phyloP scores from a whole-genome alignment of 2,888 invertebrate genomes.

The Amphiduros pacificus region DNA sequence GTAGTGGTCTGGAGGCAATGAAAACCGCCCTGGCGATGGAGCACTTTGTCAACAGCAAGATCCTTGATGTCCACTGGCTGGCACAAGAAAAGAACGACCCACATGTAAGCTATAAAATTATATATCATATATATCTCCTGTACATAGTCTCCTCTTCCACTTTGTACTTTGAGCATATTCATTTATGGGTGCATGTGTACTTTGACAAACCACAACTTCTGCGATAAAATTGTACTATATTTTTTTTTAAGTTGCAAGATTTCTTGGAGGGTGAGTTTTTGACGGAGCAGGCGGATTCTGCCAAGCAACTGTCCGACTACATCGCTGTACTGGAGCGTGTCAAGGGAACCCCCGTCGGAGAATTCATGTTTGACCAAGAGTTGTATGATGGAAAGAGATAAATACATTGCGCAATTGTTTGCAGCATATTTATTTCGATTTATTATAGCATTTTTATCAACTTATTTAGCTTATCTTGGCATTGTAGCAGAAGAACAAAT shows the following conservation, averaged over 20 bases:
- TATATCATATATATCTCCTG: background rate
- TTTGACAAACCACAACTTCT: background rate
- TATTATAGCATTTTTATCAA: too few relatives aligned
- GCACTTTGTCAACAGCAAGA: conserved; percentile 71
- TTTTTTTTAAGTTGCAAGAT: conserved; percentile 64
- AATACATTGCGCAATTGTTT: background rate
- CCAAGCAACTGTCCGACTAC: conserved; percentile 15
- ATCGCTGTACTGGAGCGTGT: background rate
- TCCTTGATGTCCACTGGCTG: conserved; percentile 68
- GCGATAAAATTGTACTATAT: background rate
- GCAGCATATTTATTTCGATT: too few relatives aligned
- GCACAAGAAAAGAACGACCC: conserved; percentile 69
- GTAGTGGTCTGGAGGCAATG: conserved; percentile 70
- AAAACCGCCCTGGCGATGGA: conserved; percentile 71
- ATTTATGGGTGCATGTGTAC: background rate
- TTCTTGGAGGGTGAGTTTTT: conserved; percentile 66
- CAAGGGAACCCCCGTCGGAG: background rate
- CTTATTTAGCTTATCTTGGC: too few relatives aligned
- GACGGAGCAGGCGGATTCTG: conserved; percentile 56
- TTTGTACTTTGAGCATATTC: background rate
- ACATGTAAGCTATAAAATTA: too few relatives aligned
- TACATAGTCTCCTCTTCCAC: background rate
- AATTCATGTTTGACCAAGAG: conserved; percentile 15
- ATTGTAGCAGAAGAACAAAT: too few relatives aligned
- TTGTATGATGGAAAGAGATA: conserved; percentile 4